These are phyloP conservation scores for Chitala chitala DNA, from an alignment of 2,113 vertebrate genomes.

Conservation along the genomic window DNA sequence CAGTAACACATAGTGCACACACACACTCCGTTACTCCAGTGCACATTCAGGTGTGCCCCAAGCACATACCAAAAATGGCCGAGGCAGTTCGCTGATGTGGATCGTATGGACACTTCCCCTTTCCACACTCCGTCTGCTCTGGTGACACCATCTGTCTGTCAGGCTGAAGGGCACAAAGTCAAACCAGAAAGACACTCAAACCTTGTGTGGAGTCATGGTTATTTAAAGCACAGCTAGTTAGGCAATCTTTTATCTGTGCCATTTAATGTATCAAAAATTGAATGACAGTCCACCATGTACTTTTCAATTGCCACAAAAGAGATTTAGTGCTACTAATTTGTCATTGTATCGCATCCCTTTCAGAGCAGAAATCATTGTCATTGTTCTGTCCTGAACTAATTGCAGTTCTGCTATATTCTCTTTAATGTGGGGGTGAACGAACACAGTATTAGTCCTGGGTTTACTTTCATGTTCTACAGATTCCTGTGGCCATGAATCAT, in stretches of 20 bases:
- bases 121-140: slow-evolving; percentile 65
- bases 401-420: no score
- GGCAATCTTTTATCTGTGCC: no score
- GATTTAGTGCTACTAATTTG: not conserved
- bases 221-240: no score
- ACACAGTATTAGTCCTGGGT: no score
- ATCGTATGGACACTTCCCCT: slow-evolving; percentile 71
- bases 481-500: no score
- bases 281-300: not conserved
- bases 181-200: slow-evolving; percentile 8
- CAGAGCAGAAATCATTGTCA: not conserved
- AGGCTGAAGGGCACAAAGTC: slow-evolving; percentile 43
- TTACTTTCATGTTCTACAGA: no score
- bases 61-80: slow-evolving; percentile 59
- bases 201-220: no score
- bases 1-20: no score
- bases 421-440: no score
- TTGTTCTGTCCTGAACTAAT: not conserved
- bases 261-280: no score
- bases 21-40: no score
- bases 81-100: slow-evolving; percentile 67
- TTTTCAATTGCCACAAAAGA: not conserved
- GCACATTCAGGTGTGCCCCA: not conserved
- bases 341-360: not conserved
- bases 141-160: slow-evolving; percentile 58